Conservation (phyloP, 2,888 invertebrate species). For the Xestia xanthographa region DNA sequence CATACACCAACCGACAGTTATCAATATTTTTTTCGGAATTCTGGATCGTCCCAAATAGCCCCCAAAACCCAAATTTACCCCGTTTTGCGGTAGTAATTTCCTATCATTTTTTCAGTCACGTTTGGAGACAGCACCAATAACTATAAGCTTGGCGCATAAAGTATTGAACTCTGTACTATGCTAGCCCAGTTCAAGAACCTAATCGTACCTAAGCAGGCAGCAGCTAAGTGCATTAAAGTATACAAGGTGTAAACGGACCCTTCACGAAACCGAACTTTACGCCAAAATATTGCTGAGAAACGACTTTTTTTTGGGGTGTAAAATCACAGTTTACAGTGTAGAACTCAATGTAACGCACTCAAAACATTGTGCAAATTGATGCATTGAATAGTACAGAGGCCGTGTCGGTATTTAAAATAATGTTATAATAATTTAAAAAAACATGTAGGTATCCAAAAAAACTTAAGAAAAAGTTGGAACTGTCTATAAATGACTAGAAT, state of each 20-base stretch:
- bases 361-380: neutral
- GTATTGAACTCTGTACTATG: neutral
- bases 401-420: neutral
- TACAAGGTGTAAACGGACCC: neutral
- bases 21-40: no score
- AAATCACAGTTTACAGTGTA: neutral
- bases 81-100: no score
- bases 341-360: neutral
- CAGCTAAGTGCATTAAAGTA: neutral
- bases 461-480: no score
- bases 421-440: neutral
- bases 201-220: neutral
- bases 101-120: neutral
- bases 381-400: neutral
- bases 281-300: neutral
- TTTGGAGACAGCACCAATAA: neutral
- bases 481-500: no score
- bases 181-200: neutral
- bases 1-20: no score
- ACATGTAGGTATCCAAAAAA: no score
- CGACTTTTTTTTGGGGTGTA: neutral
- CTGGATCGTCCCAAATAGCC: no score
- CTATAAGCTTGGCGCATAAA: neutral
- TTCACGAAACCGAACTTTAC: neutral
- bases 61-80: no score